Evolutionary conservation across 2,888 invertebrate species (phyloP).

Genomic region (Harmothoe impar): DNA sequence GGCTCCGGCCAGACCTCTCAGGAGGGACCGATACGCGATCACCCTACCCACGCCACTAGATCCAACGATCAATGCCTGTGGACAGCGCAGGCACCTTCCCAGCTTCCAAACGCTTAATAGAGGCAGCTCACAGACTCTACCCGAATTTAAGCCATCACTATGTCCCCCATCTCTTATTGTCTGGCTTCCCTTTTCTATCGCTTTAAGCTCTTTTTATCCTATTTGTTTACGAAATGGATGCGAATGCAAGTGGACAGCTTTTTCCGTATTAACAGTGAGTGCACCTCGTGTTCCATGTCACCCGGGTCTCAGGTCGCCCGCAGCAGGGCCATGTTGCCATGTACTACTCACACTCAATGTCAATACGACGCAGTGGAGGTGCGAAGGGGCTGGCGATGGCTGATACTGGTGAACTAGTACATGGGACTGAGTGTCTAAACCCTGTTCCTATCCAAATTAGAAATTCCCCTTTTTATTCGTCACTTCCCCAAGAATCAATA

Average conservation of each 20-base stretch:
- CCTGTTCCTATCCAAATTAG: slow-evolving; percentile 41
- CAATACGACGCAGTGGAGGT: slow-evolving; percentile 6
- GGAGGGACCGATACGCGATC: slow-evolving; percentile 15
- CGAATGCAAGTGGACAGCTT: too few relatives aligned
- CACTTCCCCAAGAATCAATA: slow-evolving; percentile 13
- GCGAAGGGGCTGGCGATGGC: not conserved
- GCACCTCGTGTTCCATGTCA: too few relatives aligned
- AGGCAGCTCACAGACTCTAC: not conserved
- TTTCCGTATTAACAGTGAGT: too few relatives aligned
- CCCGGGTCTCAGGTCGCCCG: too few relatives aligned
- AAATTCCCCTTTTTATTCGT: not conserved
- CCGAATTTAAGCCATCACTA: not conserved
- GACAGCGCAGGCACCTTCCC: not conserved
- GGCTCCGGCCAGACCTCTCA: not conserved
- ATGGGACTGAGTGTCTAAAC: not conserved
- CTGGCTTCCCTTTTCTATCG: too few relatives aligned
- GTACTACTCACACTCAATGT: slow-evolving; percentile 22
- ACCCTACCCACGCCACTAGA: not conserved
- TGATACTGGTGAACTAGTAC: not conserved
- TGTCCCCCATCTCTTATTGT: not conserved
- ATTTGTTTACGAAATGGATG: too few relatives aligned
- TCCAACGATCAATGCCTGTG: slow-evolving; percentile 27
- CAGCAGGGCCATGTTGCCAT: not conserved
- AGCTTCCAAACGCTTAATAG: not conserved
- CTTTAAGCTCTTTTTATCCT: too few relatives aligned